A percentile compares a stretch with the other conserved stretches of the same genome.
Evolutionary conservation across 2,113 vertebrate genomes (phyloP).

Genomic region (Apteryx mantelli): DNA sequence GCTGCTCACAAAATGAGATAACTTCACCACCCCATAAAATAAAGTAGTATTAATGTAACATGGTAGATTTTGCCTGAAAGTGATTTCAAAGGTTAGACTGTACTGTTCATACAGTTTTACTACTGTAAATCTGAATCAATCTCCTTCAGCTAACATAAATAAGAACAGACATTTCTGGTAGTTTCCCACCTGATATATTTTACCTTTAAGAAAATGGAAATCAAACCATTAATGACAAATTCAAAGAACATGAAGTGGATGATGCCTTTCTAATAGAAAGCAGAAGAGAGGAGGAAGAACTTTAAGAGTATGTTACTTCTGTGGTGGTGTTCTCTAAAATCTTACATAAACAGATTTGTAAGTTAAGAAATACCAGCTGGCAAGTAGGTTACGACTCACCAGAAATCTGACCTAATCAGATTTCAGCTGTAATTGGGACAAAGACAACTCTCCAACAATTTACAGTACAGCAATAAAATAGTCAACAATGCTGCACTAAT

Average conservation of each 20-base stretch:
- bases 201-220: neutral
- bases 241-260: neutral
- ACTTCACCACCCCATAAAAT: neutral
- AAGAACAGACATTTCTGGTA: neutral
- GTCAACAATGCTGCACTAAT: neutral
- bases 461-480: slow-evolving; percentile 28
- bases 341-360: neutral
- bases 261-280: neutral
- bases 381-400: neutral
- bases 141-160: neutral
- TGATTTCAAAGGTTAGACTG: neutral
- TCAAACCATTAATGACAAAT: neutral
- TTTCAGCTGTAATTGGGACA: neutral
- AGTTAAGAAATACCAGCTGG: neutral
- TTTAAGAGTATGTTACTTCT: neutral
- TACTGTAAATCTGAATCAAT: neutral
- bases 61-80: neutral
- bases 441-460: neutral
- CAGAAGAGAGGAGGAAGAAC: neutral
- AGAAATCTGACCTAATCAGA: neutral
- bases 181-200: neutral
- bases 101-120: neutral
- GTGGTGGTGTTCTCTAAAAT: neutral
- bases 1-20: neutral
- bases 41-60: neutral